Evolutionary conservation across 2,113 vertebrate species (phyloP).

Genomic region (Nettapus auritus): DNA sequence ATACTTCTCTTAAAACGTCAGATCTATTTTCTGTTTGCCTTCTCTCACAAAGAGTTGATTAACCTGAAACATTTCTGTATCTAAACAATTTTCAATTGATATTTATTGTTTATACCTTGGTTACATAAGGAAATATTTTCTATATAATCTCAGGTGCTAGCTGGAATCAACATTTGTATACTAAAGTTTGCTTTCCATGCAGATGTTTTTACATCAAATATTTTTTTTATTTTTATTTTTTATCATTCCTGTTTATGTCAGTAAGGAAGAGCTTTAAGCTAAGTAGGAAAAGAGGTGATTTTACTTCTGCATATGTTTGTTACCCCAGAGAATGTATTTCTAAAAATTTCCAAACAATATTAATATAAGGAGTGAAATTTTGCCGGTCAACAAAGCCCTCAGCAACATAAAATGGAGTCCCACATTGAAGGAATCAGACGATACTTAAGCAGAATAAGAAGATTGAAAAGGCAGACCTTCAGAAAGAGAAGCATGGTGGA

Average conservation of each 20-base stretch:
- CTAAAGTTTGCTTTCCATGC: neutral
- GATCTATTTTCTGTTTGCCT: neutral
- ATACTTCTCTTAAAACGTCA: neutral
- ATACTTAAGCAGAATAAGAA: neutral
- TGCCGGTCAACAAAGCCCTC: neutral
- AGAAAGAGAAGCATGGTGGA: neutral
- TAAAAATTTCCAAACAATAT: neutral
- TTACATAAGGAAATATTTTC: neutral
- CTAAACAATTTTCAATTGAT: neutral
- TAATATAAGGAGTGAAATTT: neutral
- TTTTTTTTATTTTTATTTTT: neutral
- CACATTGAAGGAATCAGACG: neutral
- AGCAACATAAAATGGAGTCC: neutral
- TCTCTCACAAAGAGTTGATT: neutral
- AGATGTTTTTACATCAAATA: neutral
- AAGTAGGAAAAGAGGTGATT: neutral
- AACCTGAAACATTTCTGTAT: neutral
- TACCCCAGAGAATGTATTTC: neutral
- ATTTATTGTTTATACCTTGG: neutral
- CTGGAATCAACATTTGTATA: neutral
- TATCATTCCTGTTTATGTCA: neutral
- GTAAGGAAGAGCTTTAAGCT: neutral
- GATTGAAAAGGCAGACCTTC: neutral
- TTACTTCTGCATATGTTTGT: neutral
- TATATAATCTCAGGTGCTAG: neutral